These are phyloP conservation scores for Coptodon bakossiorum DNA, from an alignment of 2,113 vertebrate genomes.

Conservation along the genomic window DNA sequence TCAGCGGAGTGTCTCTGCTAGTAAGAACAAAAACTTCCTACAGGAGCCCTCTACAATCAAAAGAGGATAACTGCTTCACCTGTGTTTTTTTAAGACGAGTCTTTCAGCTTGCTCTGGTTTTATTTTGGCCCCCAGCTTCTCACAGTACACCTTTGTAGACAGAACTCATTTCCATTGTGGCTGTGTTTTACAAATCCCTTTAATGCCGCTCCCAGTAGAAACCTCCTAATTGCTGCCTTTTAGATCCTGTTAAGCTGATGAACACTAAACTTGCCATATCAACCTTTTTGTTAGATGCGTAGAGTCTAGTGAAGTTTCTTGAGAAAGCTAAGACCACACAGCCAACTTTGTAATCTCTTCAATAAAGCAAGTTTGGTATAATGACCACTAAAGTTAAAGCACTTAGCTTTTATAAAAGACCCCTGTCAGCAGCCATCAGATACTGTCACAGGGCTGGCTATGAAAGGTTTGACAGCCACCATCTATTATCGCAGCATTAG, in stretches of 20 bases:
- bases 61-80: neutral
- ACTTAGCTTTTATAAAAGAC: constrained; percentile 1
- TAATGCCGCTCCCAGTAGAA: constrained; percentile 36
- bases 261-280: constrained; percentile 35
- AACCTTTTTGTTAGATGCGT: constrained; percentile 25
- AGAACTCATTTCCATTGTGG: constrained; percentile 40
- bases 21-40: constrained; percentile 36
- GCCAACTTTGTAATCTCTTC: neutral
- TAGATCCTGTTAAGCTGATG: constrained; percentile 22
- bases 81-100: constrained; percentile 20
- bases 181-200: constrained; percentile 49
- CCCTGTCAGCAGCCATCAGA: neutral
- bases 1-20: constrained; percentile 13
- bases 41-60: constrained; percentile 4
- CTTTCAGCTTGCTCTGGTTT: constrained; percentile 28
- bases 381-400: neutral
- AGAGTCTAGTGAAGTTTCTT: neutral
- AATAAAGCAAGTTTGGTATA: neutral
- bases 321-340: constrained; percentile 4
- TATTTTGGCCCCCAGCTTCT: constrained; percentile 41
- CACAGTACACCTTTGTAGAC: constrained; percentile 46
- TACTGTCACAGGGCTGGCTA: neutral
- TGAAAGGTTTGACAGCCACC: neutral
- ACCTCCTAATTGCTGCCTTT: constrained; percentile 34
- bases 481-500: neutral